phyloP scores from a whole-genome alignment of 2,113 vertebrate species.

The Notarius quadriscutis region DNA sequence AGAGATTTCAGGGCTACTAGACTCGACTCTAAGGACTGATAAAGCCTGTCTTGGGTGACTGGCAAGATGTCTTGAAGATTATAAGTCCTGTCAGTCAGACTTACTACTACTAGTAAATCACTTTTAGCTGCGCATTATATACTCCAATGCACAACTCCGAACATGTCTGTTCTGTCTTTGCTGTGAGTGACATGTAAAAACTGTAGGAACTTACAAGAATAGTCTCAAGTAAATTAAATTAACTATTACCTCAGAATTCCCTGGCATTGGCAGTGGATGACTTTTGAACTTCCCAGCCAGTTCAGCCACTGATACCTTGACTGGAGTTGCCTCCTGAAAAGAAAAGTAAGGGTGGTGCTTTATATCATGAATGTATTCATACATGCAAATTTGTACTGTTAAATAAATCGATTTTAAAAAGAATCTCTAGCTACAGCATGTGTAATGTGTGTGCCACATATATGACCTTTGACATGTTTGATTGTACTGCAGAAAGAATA shows the following conservation, averaged over 20 bases:
- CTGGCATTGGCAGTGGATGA: slow-evolving; percentile 62
- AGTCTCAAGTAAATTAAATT: neutral
- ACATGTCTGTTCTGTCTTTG: neutral
- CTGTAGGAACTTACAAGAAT: neutral
- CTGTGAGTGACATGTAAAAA: neutral
- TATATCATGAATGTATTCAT: neutral
- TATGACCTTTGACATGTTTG: neutral
- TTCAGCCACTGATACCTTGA: slow-evolving; percentile 73
- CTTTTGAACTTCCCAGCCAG: slow-evolving; percentile 72
- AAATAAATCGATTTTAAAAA: neutral
- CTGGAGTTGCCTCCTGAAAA: slow-evolving; percentile 64
- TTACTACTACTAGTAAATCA: neutral
- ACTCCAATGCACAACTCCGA: neutral
- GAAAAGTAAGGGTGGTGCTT: neutral
- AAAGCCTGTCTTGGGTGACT: neutral
- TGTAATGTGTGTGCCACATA: neutral
- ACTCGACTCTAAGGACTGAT: neutral
- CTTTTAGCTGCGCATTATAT: neutral
- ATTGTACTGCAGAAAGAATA: neutral
- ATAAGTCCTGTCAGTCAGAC: neutral
- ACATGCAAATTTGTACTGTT: neutral
- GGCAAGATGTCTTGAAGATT: neutral
- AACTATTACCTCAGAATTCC: slow-evolving; percentile 61
- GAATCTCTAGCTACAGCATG: too few relatives aligned
- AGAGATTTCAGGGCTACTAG: neutral